phyloP scores from a whole-genome alignment of 2,797 vertebrate species.

The Chanos chanos region DNA sequence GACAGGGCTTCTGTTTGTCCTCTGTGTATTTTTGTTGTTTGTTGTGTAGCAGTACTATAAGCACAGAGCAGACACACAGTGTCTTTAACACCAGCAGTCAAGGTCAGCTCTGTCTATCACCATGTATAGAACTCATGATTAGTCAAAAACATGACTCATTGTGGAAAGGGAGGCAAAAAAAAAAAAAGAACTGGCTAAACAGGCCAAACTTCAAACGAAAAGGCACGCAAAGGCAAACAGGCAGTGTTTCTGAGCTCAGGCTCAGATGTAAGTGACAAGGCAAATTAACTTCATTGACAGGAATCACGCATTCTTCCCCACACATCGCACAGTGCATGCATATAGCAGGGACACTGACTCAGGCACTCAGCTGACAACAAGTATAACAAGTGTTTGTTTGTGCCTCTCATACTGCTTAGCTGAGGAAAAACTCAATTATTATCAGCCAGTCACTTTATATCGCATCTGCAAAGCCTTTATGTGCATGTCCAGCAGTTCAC shows the following conservation, averaged over 20 bases:
- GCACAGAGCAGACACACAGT: background rate
- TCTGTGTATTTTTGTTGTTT: background rate
- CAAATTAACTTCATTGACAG: constrained; percentile 13
- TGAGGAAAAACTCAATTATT: too few relatives aligned
- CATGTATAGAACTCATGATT: constrained; percentile 21
- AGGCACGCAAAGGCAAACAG: background rate
- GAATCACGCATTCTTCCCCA: background rate
- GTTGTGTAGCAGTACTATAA: background rate
- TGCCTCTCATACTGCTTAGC: too few relatives aligned
- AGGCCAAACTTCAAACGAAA: constrained; percentile 16
- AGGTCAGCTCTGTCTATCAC: constrained; percentile 28
- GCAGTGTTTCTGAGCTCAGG: background rate
- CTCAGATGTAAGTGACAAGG: constrained; percentile 2
- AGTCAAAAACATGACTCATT: constrained; percentile 31
- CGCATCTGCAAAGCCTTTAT: too few relatives aligned
- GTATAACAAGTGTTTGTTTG: too few relatives aligned
- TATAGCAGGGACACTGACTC: too few relatives aligned
- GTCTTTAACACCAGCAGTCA: constrained; percentile 19
- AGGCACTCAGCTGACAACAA: too few relatives aligned
- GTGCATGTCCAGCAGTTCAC: too few relatives aligned
- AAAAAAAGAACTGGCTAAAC: constrained; percentile 15
- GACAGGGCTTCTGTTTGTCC: background rate
- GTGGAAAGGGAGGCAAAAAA: constrained; percentile 23
- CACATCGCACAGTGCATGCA: background rate
- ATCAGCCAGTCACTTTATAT: too few relatives aligned